Percentiles rank a stretch among this genome's conserved stretches.
Evolutionary conservation across 2,113 vertebrate species (phyloP).

Genomic region (Xyrauchen texanus): DNA sequence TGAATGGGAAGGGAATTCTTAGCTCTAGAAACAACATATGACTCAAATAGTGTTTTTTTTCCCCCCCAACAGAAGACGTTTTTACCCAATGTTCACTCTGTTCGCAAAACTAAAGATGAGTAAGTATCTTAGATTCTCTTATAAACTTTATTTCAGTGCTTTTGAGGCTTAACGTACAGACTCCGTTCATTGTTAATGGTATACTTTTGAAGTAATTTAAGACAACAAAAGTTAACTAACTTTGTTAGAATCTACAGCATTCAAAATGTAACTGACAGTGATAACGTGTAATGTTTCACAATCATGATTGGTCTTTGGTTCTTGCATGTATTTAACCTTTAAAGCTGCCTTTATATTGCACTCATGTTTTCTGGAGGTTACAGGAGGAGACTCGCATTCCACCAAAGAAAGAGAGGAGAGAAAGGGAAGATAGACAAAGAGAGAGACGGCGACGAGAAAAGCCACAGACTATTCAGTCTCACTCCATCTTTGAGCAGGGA

Average conservation of each 20-base stretch:
- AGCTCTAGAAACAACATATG: neutral
- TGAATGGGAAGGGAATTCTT: no score
- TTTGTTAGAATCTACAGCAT: no score
- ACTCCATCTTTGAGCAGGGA: conserved; percentile 79
- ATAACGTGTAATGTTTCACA: no score
- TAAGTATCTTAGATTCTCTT: conserved; percentile 57
- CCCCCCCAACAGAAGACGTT: conserved; percentile 69
- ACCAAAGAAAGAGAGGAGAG: conserved; percentile 67
- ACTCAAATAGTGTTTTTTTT: conserved; percentile 10
- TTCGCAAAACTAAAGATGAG: conserved; percentile 76
- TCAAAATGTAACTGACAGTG: no score
- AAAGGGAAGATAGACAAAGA: conserved; percentile 64
- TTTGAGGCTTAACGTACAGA: no score
- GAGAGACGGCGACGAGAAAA: conserved; percentile 70
- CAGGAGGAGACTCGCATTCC: conserved; percentile 55
- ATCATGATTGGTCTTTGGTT: no score
- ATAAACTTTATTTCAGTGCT: no score
- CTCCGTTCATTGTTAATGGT: no score
- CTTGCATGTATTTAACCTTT: no score
- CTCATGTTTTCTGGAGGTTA: conserved; percentile 51
- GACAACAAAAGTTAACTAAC: no score
- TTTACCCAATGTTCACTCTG: conserved; percentile 73
- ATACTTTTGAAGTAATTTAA: no score
- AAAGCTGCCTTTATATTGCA: no score
- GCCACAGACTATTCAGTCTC: conserved; percentile 75